These are phyloP conservation scores for Lasiommata megera DNA, from an alignment of 2,888 invertebrate species.

Conservation along the genomic window DNA sequence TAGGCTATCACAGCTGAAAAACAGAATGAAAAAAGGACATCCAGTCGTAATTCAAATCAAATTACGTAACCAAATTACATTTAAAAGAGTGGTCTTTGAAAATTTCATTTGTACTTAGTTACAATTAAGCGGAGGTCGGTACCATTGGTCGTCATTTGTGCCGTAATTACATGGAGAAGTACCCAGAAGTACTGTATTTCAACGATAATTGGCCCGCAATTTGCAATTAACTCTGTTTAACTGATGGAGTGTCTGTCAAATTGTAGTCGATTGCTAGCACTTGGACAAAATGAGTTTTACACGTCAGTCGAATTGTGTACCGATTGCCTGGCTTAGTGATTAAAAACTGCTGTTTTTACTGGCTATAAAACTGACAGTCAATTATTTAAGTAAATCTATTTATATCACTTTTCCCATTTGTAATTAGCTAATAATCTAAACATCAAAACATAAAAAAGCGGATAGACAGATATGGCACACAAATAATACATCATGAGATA, in stretches of 20 bases:
- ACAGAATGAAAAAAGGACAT: neutral
- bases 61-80: neutral
- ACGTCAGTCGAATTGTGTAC: too few species aligned
- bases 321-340: too few species aligned
- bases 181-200: neutral
- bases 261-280: neutral
- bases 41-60: neutral
- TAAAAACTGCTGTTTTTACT: neutral
- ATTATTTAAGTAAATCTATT: too few species aligned
- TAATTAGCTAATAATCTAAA: too few species aligned
- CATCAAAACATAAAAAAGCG: too few species aligned
- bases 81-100: neutral
- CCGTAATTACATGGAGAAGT: neutral
- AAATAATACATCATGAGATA: too few species aligned
- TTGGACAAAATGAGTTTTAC: too few species aligned
- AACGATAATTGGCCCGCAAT: neutral
- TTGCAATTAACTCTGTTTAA: constrained; percentile 4
- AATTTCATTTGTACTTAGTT: neutral
- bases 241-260: neutral
- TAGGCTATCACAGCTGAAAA: too few species aligned
- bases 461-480: too few species aligned
- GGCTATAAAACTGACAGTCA: too few species aligned
- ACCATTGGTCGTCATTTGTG: neutral
- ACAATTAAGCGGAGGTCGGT: neutral
- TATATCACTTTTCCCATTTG: too few species aligned